phyloP scores from a whole-genome alignment of 2,113 vertebrate species.

The Willisornis vidua region DNA sequence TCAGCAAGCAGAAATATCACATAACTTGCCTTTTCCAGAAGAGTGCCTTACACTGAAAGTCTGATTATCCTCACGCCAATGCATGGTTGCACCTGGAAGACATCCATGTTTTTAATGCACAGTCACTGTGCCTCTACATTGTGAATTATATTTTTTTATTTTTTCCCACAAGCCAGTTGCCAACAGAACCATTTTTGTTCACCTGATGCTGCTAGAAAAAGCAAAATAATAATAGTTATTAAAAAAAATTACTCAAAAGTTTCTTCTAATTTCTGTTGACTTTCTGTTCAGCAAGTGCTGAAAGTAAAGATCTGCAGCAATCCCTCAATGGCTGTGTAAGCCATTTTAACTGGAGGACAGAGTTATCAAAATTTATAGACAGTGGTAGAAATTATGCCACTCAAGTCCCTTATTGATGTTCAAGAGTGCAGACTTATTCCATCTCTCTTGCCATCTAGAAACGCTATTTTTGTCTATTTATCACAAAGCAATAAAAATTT shows the following conservation, averaged over 20 bases:
- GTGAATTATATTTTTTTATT: neutral
- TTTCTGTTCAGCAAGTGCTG: neutral
- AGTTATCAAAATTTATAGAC: neutral
- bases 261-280: neutral
- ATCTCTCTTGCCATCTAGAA: neutral
- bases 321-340: neutral
- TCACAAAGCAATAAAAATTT: neutral
- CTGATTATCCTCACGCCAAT: neutral
- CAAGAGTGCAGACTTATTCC: neutral
- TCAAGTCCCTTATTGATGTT: neutral
- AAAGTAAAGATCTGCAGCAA: neutral
- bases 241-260: neutral
- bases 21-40: conserved; percentile 59
- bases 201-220: neutral
- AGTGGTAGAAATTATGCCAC: neutral
- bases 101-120: neutral
- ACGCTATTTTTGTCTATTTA: neutral
- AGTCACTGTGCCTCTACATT: neutral
- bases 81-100: neutral
- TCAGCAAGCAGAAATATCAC: conserved; percentile 49
- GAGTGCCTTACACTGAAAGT: neutral
- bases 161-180: neutral
- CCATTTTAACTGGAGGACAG: neutral
- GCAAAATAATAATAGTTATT: neutral
- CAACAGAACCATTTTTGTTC: neutral